phyloP scores from a whole-genome alignment of 2,113 vertebrate genomes.

The Tachysurus vachellii region DNA sequence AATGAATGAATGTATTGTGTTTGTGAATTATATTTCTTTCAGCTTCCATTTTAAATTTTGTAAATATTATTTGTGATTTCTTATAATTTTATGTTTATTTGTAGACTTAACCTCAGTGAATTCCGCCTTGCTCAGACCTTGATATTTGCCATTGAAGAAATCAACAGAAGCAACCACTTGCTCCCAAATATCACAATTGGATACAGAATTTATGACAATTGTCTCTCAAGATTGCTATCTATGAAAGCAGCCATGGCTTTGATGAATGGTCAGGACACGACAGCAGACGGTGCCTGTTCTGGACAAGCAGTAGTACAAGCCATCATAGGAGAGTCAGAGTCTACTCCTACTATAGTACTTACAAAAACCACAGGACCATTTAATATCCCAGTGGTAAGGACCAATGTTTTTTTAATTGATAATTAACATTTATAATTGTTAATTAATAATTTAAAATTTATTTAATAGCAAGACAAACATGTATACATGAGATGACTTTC shows the following conservation, averaged over 20 bases:
- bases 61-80: background rate
- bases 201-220: constrained; percentile 76
- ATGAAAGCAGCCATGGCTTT: constrained; percentile 72
- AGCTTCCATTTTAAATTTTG: background rate
- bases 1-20: background rate
- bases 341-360: constrained; percentile 72
- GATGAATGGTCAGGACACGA: constrained; percentile 64
- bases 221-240: constrained; percentile 69
- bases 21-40: background rate
- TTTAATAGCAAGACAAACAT: no score
- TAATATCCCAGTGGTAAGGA: constrained; percentile 72
- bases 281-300: constrained; percentile 52
- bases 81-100: background rate
- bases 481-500: background rate
- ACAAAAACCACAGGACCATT: constrained; percentile 71
- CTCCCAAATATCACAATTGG: constrained; percentile 72
- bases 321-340: constrained; percentile 76
- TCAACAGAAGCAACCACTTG: constrained; percentile 67
- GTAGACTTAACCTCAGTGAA: constrained; percentile 72
- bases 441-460: background rate
- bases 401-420: background rate
- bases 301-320: constrained; percentile 67
- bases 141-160: constrained; percentile 77
- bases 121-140: constrained; percentile 75
- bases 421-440: no score